Conservation (phyloP, 2,888 invertebrate species). For the Hypsopygia costalis region DNA sequence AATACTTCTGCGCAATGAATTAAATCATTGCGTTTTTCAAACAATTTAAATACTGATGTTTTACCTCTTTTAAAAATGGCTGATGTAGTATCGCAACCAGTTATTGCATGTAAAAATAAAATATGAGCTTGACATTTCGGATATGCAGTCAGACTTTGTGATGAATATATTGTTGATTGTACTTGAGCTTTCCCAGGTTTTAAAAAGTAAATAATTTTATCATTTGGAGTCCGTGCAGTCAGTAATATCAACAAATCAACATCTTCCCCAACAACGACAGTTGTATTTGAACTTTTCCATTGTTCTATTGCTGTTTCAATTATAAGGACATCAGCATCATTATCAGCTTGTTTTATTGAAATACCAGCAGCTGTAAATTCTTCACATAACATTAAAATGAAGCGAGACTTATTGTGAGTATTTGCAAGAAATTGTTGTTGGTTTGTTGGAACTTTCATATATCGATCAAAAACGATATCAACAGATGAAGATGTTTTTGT, state of each 20-base stretch:
- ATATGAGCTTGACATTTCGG: constrained; percentile 11
- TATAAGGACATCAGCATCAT: constrained; percentile 3
- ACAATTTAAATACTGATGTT: constrained; percentile 9
- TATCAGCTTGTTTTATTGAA: constrained; percentile 9
- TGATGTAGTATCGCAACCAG: constrained; percentile 8
- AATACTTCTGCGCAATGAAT: constrained; percentile 12
- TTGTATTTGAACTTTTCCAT: constrained; percentile 7
- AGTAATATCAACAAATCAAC: constrained; percentile 9
- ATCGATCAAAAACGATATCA: constrained; percentile 31
- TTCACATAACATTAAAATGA: constrained; percentile 14
- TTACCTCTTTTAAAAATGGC: constrained; percentile 7
- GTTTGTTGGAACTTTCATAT: constrained; percentile 27
- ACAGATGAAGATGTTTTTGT: constrained; percentile 26
- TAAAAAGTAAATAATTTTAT: too few species aligned
- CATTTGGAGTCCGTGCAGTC: not conserved
- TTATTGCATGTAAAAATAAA: constrained; percentile 13
- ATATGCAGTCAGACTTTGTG: constrained; percentile 3
- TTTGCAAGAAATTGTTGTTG: constrained; percentile 18
- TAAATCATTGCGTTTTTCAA: constrained; percentile 10
- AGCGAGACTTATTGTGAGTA: constrained; percentile 14
- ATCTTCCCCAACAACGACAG: constrained; percentile 9
- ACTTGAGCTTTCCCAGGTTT: not conserved
- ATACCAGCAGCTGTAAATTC: constrained; percentile 11
- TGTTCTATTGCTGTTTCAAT: constrained; percentile 14
- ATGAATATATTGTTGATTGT: constrained; percentile 3